Evolutionary conservation across 2,113 vertebrate species (phyloP), one percentile per base, ranked within the genome.

Genomic region (Malurus alboscapulatus): DNA sequence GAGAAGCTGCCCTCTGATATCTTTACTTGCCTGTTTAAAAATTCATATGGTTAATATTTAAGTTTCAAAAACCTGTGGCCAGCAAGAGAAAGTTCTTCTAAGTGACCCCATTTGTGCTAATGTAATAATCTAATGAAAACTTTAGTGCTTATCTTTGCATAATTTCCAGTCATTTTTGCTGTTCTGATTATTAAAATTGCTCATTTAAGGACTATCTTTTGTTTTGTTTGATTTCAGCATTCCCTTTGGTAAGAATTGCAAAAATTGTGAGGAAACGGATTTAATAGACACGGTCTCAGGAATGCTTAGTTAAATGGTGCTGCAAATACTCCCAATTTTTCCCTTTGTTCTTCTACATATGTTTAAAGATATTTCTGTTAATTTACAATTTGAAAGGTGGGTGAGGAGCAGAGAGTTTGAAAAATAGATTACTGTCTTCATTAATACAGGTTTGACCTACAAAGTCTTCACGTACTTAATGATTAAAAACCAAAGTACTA

Each of bases 391-490:
- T 98, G 97, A 98, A 98, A 98, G 97, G 97, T 98, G 96, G 97
- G 92, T 97, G 97, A 98, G 95, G 94, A 98, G 97, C 95, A 88
- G 97, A 93, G 97, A 97, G 97, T 98, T 97, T 98, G 97, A 98
- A 98, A 98, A 98, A 98, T 98, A 98, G 98, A 98, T 98, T 98
- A 98, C 97, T 97, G 95, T 98, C 98, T 98, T 98, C 97, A 98
- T 98, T 98, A 98, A 98, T 98, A 98, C 97, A 98, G 97, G 98
- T 98, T 98, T 98, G 98, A 99, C 98, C 98, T 98, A 98, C 98
- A 98, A 98, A 98, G 98, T 98, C 98, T 98, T 98, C 98, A 98
- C 98, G 98, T 98, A 97, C 97, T 97, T 98, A 98, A 97, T 97
- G 98, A 98, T 98, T 98, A 98, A 98, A 98, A 97, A 97, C 98